Percentiles rank a stretch among this genome's conserved stretches.
phyloP scores from a whole-genome alignment of 2,113 vertebrate species.

The Silurus asotus region DNA sequence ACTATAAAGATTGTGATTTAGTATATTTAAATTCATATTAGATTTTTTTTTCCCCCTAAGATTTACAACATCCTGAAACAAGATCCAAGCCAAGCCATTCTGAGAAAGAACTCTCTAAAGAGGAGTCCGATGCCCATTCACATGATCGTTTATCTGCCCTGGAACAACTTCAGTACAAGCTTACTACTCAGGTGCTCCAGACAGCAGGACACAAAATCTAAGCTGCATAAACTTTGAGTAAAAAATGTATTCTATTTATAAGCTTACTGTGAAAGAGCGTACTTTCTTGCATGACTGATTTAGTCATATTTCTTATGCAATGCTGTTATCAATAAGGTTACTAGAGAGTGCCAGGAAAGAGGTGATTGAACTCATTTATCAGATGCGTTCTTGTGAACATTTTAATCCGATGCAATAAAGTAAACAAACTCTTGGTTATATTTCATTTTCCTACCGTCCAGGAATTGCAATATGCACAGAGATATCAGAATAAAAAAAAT shows the following conservation, averaged over 20 bases:
- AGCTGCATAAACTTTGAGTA: not conserved
- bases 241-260: not conserved
- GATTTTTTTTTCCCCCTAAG: not conserved
- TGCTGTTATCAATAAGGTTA: conserved; percentile 38
- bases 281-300: conserved; percentile 7
- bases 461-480: conserved; percentile 70
- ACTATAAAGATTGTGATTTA: not conserved
- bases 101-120: conserved; percentile 20
- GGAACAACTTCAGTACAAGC: conserved; percentile 72
- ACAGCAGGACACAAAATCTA: not conserved
- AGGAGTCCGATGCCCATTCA: conserved; percentile 6
- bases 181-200: conserved; percentile 75
- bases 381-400: not conserved
- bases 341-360: conserved; percentile 31
- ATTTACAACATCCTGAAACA: not conserved
- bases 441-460: conserved; percentile 45
- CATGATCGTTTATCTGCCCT: conserved; percentile 65
- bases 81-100: not conserved
- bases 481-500: conserved; percentile 51
- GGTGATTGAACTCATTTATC: conserved; percentile 30
- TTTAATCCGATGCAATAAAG: not conserved
- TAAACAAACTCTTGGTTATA: not conserved
- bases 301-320: conserved; percentile 42
- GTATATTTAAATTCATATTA: not conserved
- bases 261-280: conserved; percentile 19